phyloP scores from a whole-genome alignment of 1,140 invertebrate genomes.

The Drosophila takahashii region DNA sequence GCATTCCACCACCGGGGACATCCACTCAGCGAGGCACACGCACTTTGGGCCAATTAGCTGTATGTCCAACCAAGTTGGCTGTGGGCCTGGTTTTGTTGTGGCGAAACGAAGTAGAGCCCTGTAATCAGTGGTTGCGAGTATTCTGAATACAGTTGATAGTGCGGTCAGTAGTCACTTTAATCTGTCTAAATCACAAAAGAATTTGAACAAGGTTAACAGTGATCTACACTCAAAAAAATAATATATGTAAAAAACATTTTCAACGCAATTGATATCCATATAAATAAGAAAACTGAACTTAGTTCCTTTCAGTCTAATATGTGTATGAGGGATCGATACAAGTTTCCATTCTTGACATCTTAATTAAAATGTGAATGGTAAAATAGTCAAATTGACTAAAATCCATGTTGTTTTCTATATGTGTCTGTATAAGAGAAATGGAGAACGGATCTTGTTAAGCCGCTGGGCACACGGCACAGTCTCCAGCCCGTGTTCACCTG shows the following conservation, averaged over 20 bases:
- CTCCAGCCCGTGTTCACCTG: slow-evolving; percentile 54
- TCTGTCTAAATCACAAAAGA: slow-evolving; percentile 35
- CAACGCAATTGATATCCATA: no score
- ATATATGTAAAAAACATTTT: neutral
- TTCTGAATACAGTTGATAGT: slow-evolving; percentile 51
- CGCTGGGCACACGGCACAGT: slow-evolving; percentile 50
- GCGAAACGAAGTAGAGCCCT: slow-evolving; percentile 38
- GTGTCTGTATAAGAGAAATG: slow-evolving; percentile 18
- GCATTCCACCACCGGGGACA: slow-evolving; percentile 12
- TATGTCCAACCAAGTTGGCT: slow-evolving; percentile 71
- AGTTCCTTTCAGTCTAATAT: neutral
- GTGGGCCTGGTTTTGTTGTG: slow-evolving; percentile 71
- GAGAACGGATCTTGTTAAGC: slow-evolving; percentile 59
- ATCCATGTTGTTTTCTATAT: neutral
- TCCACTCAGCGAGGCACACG: slow-evolving; percentile 25
- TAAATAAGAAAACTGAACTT: neutral
- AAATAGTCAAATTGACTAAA: slow-evolving; percentile 3
- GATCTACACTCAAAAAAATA: slow-evolving; percentile 3
- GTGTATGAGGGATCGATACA: no score
- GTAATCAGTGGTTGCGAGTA: slow-evolving; percentile 11
- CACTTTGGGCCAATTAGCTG: slow-evolving; percentile 70
- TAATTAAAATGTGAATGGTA: neutral
- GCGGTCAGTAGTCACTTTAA: slow-evolving; percentile 76
- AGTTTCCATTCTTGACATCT: neutral
- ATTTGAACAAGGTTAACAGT: neutral